phyloP scores from a whole-genome alignment of 2,113 vertebrate genomes.

The Otocyon megalotis region DNA sequence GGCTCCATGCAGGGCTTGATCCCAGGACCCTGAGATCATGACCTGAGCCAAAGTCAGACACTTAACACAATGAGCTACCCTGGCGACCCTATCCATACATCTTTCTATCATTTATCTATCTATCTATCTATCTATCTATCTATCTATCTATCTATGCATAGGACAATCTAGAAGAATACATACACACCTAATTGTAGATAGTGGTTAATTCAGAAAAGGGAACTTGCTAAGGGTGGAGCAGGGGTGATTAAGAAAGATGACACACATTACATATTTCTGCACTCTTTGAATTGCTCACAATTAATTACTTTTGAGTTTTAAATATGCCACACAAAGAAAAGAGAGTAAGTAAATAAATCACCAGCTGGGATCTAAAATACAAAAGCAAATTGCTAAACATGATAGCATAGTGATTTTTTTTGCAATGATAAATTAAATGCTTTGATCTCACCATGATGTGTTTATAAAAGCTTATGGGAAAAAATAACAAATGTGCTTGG shows the following conservation, averaged over 20 bases:
- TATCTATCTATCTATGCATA: background rate
- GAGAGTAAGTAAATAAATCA: slow-evolving; percentile 53
- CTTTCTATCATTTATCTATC: background rate
- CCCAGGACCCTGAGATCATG: background rate
- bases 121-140: background rate
- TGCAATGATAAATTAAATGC: slow-evolving; percentile 24
- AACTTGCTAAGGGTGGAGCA: background rate
- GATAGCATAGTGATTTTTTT: background rate
- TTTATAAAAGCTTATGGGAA: background rate
- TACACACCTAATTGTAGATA: background rate
- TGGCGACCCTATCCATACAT: background rate
- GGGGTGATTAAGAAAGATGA: background rate
- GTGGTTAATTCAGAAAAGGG: background rate
- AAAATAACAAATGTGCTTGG: background rate
- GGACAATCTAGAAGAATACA: background rate
- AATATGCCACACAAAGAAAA: slow-evolving; percentile 44
- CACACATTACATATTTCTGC: slow-evolving; percentile 7
- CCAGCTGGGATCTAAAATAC: slow-evolving; percentile 25
- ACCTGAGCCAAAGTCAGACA: background rate
- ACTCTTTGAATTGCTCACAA: slow-evolving; percentile 18
- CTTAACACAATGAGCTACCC: background rate
- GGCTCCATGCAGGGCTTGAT: background rate
- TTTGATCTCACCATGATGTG: slow-evolving; percentile 43
- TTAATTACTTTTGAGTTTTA: slow-evolving; percentile 52
- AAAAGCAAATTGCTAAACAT: slow-evolving; percentile 42